Conservation (phyloP, 2,113 vertebrate genomes). For the Ondatra zibethicus region DNA sequence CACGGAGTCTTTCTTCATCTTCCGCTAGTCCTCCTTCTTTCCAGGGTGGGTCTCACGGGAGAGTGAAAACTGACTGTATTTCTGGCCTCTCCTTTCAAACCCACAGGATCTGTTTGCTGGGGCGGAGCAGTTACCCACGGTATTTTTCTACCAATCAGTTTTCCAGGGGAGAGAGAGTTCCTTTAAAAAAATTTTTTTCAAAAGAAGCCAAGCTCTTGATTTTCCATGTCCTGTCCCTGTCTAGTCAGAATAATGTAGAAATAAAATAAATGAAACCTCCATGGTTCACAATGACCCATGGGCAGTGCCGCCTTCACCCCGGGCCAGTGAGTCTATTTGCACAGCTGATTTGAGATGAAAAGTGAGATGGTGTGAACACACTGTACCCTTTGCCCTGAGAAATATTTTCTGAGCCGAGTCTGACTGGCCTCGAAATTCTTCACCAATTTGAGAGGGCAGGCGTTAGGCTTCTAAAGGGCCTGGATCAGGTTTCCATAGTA, state of each 20-base stretch:
- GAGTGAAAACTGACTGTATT: not conserved
- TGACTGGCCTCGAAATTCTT: conserved; percentile 67
- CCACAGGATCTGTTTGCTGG: not conserved
- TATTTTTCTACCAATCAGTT: conserved; percentile 13
- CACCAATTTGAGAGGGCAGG: conserved; percentile 72
- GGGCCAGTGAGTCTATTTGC: conserved; percentile 64
- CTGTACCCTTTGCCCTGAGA: conserved; percentile 54
- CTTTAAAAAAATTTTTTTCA: not conserved
- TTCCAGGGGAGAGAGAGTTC: not conserved
- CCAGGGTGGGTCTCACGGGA: not conserved
- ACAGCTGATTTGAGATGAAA: conserved; percentile 74
- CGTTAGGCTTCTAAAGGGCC: conserved; percentile 70
- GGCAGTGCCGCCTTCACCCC: not conserved
- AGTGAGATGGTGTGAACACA: conserved; percentile 64
- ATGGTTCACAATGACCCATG: not conserved
- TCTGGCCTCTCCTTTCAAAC: conserved; percentile 29
- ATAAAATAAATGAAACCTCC: conserved; percentile 22
- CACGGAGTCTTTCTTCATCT: not conserved
- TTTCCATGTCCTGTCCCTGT: not conserved
- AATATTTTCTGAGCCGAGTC: conserved; percentile 73
- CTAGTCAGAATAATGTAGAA: conserved; percentile 26
- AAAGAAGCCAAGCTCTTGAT: not conserved
- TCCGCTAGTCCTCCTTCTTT: not conserved
- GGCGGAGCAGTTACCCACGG: not conserved
- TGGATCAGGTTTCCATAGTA: conserved; percentile 81